Percentiles rank a stretch among this genome's conserved stretches.
These are phyloP conservation scores for Zoanthus gigantus DNA, from an alignment of 92 coral and sea anemone species.

Conservation along the genomic window DNA sequence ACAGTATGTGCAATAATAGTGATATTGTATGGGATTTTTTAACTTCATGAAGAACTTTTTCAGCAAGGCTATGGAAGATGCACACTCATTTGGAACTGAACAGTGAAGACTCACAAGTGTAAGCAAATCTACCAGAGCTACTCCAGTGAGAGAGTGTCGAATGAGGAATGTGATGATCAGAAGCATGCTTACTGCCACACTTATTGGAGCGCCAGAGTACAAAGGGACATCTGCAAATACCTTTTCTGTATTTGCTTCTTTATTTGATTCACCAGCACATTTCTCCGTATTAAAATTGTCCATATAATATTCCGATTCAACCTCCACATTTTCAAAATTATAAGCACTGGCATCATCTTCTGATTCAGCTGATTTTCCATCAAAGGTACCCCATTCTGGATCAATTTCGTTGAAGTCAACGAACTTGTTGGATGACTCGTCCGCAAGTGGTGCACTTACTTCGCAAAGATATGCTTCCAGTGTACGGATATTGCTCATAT, in stretches of 20 bases:
- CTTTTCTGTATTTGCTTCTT: background rate
- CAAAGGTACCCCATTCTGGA: too few species aligned
- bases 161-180: conserved; percentile 73
- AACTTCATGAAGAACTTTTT: conserved; percentile 60
- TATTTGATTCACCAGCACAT: background rate
- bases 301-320: background rate
- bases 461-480: too few species aligned
- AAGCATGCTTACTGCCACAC: conserved; percentile 67
- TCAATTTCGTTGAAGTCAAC: too few species aligned
- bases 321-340: background rate
- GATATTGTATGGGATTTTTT: conserved; percentile 66
- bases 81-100: conserved; percentile 66
- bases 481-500: too few species aligned
- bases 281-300: background rate
- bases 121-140: conserved; percentile 51
- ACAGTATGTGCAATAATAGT: conserved; percentile 73
- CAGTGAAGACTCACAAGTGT: conserved; percentile 65
- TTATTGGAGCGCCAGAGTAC: background rate
- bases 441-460: too few species aligned
- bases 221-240: background rate
- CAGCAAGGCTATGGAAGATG: conserved; percentile 41
- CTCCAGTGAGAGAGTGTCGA: conserved; percentile 75
- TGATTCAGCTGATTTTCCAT: too few species aligned
- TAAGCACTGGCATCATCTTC: background rate
- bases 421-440: too few species aligned